Percentiles rank a stretch among this genome's conserved stretches.
These are phyloP conservation scores for Syngnathus floridae DNA, from an alignment of 2,113 vertebrate genomes.

Conservation along the genomic window DNA sequence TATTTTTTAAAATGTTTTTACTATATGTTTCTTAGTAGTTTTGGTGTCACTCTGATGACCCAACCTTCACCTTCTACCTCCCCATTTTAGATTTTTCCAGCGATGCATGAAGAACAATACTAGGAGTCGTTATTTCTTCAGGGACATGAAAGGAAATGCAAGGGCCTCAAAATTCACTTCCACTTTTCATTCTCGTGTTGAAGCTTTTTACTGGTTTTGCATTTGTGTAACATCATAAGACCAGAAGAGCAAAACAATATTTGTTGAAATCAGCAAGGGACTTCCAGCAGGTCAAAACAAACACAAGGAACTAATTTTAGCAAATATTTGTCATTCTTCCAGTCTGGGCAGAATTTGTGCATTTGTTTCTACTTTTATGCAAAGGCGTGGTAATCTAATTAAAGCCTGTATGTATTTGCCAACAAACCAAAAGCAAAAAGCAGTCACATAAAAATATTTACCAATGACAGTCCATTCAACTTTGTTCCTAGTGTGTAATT, in stretches of 20 bases:
- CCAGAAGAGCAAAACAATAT: background rate
- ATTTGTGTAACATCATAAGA: background rate
- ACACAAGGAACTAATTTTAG: background rate
- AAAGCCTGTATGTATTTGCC: background rate
- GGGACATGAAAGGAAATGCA: constrained; percentile 34
- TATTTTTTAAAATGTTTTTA: background rate
- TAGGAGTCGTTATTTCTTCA: constrained; percentile 18
- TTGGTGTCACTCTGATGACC: constrained; percentile 12
- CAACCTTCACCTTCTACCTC: constrained; percentile 7
- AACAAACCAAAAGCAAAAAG: background rate
- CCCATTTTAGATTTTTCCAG: constrained; percentile 23
- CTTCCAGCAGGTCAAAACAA: background rate
- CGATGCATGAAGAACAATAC: constrained; percentile 42
- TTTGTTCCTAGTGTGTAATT: constrained; percentile 30
- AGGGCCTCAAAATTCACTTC: constrained; percentile 6
- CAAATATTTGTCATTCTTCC: background rate
- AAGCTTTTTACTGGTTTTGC: background rate
- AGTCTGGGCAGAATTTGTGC: background rate
- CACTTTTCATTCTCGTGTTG: constrained; percentile 16
- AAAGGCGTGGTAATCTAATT: background rate
- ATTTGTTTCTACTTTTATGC: background rate
- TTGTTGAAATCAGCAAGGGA: background rate
- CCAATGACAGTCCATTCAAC: constrained; percentile 19
- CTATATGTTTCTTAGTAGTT: constrained; percentile 7
- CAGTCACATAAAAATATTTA: background rate